Conservation (phyloP, 2,888 invertebrate species). For the Plutella xylostella region DNA sequence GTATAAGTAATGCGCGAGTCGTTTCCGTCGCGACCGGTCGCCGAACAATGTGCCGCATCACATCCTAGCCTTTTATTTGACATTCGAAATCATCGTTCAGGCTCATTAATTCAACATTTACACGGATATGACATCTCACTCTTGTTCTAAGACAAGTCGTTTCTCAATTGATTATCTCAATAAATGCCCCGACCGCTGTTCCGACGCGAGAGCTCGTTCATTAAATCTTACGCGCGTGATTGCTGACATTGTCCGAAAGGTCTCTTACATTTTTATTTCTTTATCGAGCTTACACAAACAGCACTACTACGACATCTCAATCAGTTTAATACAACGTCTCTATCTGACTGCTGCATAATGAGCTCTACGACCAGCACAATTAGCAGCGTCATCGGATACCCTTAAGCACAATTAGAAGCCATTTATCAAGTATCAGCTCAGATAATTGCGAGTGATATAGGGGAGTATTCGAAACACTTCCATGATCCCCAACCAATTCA, state of each 20-base stretch:
- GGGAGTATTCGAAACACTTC: conserved; percentile 16
- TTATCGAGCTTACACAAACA: not conserved
- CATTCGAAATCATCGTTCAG: conserved; percentile 28
- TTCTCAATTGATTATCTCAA: too few species aligned
- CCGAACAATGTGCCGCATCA: conserved; percentile 62
- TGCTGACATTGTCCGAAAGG: too few species aligned
- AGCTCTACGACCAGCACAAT: not conserved
- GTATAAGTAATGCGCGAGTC: conserved; percentile 63
- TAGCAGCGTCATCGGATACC: not conserved
- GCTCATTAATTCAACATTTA: conserved; percentile 5
- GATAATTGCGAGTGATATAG: conserved; percentile 30
- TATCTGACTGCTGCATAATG: too few species aligned
- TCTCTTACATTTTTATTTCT: too few species aligned
- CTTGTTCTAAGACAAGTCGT: too few species aligned
- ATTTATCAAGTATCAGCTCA: conserved; percentile 31
- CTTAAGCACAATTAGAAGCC: conserved; percentile 24
- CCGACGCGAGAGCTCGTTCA: too few species aligned
- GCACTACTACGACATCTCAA: not conserved
- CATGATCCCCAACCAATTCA: conserved; percentile 5
- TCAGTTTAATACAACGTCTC: not conserved
- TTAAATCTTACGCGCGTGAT: too few species aligned
- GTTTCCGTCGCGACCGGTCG: conserved; percentile 62
- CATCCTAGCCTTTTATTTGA: conserved; percentile 48
- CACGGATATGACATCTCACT: too few species aligned
- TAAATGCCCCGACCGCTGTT: too few species aligned